Evolutionary conservation across 1,140 invertebrate species (phyloP), one percentile per base, ranked within the genome.

Genomic region (Uloborus diversus): DNA sequence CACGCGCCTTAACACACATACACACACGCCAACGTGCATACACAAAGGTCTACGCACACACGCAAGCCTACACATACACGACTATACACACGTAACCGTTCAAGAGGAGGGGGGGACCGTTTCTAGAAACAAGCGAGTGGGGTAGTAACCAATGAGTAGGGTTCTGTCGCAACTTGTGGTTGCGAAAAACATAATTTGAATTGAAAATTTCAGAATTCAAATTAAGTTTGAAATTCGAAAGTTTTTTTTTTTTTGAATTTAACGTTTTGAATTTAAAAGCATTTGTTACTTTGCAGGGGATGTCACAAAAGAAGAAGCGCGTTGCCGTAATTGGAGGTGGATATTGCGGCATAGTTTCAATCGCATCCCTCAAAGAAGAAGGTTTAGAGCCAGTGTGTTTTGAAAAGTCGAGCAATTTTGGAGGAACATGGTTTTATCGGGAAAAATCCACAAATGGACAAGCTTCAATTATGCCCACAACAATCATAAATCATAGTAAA

Each of bases 361-460:
- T 71, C 32, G 53, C 3, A 7, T 13, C 14, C 17, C 30, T 71
- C 3, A 35, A 62, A 11, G 71, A 62, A 32, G 71, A 75, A 25
- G 37, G 59, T 14, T 62, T 75, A 20, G 59, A 61, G 14, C 56
- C 57, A 3, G 37, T 75, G 2, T 75, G 71, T 28, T 75, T 62
- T 25, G 71, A 75, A 25, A 49, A 47, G 3, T 51, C 85, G 25
- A 42, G 82, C 57, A 85, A 87, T 69, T 84, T 88, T 56, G 89
- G 89, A 1, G 89, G 89, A 32, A 84, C 89, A 1, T 89, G 89
- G 89, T 87, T 87, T 65, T 90, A 88, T 81, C 35, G 85, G 23
- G 85, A 86, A 13, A 78, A 85, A 17, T 59, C 82, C 4, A 82
- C 79, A 11, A 4, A 83, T 66, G 64, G 85, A 70, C n/a, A 62